A percentile compares a stretch with the other conserved stretches of the same genome.
phyloP scores from a whole-genome alignment of 2,888 invertebrate species.

The Drosophila neutralis region DNA sequence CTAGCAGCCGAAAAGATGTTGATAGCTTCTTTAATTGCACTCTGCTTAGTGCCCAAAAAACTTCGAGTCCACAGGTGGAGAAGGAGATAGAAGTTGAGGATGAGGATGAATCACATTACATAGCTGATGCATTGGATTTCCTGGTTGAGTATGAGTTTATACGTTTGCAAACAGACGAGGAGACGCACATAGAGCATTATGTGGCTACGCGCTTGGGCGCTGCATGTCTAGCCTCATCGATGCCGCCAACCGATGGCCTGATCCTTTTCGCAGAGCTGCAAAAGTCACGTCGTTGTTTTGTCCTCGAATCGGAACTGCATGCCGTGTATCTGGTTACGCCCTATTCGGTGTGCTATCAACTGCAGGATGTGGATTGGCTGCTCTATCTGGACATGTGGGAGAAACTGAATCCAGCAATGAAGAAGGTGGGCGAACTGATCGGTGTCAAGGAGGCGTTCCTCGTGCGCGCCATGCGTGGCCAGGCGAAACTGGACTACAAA shows the following conservation, averaged over 20 bases:
- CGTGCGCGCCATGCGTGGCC: constrained; percentile 90
- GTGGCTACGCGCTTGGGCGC: constrained; percentile 94
- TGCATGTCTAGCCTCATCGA: constrained; percentile 96
- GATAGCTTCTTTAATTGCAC: constrained; percentile 92
- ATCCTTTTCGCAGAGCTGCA: constrained; percentile 95
- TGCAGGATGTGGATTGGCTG: constrained; percentile 92
- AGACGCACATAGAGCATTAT: constrained; percentile 86
- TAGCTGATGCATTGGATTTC: constrained; percentile 88
- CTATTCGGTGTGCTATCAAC: constrained; percentile 92
- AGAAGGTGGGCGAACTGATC: constrained; percentile 94
- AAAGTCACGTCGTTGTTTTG: constrained; percentile 94
- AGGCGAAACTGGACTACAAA: constrained; percentile 86
- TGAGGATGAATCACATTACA: constrained; percentile 60
- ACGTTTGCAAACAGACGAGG: constrained; percentile 86
- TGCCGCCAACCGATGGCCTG: constrained; percentile 97
- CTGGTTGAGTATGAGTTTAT: constrained; percentile 93
- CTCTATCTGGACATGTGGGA: constrained; percentile 93
- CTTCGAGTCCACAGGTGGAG: constrained; percentile 8
- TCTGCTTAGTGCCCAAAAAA: constrained; percentile 85
- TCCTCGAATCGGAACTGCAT: constrained; percentile 97
- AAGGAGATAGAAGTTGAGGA: constrained; percentile 8
- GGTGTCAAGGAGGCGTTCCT: constrained; percentile 95
- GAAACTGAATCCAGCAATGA: constrained; percentile 90
- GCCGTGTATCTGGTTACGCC: constrained; percentile 98
- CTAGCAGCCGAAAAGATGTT: constrained; percentile 90